Evolutionary conservation across 2,888 invertebrate genomes (phyloP).

Genomic region (Glyphotaelius pellucidus): DNA sequence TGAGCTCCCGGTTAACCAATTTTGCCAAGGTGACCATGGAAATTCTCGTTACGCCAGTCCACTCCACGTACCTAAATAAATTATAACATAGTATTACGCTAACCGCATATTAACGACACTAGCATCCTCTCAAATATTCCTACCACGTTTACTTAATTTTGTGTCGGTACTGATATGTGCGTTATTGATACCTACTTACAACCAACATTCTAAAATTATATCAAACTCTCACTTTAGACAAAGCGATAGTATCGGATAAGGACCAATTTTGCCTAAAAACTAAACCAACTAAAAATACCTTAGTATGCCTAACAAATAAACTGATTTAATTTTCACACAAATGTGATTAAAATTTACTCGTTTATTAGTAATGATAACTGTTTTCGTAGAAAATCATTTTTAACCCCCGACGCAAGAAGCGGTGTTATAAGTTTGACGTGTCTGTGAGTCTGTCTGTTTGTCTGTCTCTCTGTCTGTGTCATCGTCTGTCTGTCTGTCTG

Average conservation of each 20-base stretch:
- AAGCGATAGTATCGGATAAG: not conserved
- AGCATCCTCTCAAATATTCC: not conserved
- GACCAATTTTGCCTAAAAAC: no score
- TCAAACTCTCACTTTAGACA: not conserved
- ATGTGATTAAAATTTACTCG: no score
- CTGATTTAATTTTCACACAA: no score
- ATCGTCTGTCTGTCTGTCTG: no score
- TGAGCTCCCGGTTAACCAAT: not conserved
- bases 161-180: not conserved
- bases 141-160: slow-evolving; percentile 18
- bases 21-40: not conserved
- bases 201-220: not conserved
- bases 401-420: no score
- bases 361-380: no score
- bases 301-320: no score
- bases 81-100: not conserved
- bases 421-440: no score
- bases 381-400: no score
- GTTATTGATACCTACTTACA: not conserved
- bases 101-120: not conserved
- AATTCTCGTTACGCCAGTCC: not conserved
- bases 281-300: no score
- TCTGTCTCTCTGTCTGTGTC: no score
- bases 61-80: not conserved
- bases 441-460: no score